Evolutionary conservation across 2,113 vertebrate genomes (phyloP).

Genomic region (Uria lomvia): DNA sequence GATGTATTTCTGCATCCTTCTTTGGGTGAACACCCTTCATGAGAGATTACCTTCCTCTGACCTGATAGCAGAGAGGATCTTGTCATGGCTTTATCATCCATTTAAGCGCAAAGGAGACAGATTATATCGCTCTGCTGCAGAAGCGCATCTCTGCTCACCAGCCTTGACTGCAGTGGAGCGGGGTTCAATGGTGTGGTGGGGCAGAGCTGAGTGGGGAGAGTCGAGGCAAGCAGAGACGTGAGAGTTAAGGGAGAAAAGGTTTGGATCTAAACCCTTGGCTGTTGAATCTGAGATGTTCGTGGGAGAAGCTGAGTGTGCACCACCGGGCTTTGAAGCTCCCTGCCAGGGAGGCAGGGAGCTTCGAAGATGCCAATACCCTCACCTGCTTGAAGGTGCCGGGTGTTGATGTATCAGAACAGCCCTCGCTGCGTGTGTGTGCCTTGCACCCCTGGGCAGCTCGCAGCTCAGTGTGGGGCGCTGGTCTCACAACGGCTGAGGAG

Average conservation of each 20-base stretch:
- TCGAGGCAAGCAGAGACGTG: not conserved
- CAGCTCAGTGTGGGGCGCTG: not conserved
- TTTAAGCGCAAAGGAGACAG: not conserved
- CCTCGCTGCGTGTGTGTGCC: not conserved
- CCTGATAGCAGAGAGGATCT: not conserved
- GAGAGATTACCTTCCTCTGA: not conserved
- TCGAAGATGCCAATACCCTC: too few species aligned
- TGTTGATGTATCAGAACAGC: not conserved
- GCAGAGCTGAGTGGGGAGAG: not conserved
- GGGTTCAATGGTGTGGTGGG: fast-evolving
- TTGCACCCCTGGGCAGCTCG: fast-evolving
- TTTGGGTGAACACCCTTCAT: not conserved
- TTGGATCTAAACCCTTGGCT: not conserved
- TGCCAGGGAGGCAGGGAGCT: not conserved
- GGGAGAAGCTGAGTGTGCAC: not conserved
- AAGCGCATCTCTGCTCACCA: not conserved
- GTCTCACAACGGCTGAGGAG: not conserved
- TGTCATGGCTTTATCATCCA: not conserved
- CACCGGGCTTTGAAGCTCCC: not conserved
- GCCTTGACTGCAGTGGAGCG: not conserved
- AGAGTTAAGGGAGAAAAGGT: not conserved
- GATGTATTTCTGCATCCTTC: not conserved
- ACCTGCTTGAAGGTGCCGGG: not conserved
- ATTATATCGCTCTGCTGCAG: not conserved
- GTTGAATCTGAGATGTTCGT: not conserved